These are phyloP conservation scores for Caenorhabditis drosophilae DNA, from an alignment of 2,888 invertebrate species.

Conservation along the genomic window DNA sequence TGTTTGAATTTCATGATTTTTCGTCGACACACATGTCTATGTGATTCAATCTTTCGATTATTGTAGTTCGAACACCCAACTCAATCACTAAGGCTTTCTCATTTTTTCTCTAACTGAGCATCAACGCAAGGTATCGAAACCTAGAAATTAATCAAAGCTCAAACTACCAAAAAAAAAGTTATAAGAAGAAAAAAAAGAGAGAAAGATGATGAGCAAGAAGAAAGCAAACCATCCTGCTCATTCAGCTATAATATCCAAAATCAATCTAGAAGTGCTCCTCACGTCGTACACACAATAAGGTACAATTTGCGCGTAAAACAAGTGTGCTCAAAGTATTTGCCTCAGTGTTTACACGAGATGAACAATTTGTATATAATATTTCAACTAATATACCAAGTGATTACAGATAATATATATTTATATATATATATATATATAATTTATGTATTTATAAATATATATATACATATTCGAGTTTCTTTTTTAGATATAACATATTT, in stretches of 20 bases:
- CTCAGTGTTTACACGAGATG: too few species aligned
- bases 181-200: slow-evolving; percentile 8
- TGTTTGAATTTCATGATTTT: too few species aligned
- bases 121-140: not conserved
- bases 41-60: not conserved
- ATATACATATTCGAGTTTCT: too few species aligned
- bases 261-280: too few species aligned
- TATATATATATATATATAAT: too few species aligned
- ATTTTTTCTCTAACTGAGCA: slow-evolving; percentile 6
- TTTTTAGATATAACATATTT: too few species aligned
- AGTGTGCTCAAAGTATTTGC: slow-evolving; percentile 42
- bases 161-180: not conserved
- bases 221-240: slow-evolving; percentile 2
- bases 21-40: too few species aligned
- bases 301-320: too few species aligned
- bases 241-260: slow-evolving; percentile 17
- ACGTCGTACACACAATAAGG: slow-evolving; percentile 8
- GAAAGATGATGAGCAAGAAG: slow-evolving; percentile 14
- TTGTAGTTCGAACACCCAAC: not conserved
- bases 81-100: not conserved
- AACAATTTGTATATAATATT: too few species aligned
- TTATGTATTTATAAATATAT: too few species aligned
- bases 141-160: not conserved
- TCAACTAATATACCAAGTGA: too few species aligned
- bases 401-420: too few species aligned